Percentiles rank a stretch among this genome's conserved stretches.
phyloP scores from a whole-genome alignment of 2,888 invertebrate genomes.

The Stenolophus ochropezus region DNA sequence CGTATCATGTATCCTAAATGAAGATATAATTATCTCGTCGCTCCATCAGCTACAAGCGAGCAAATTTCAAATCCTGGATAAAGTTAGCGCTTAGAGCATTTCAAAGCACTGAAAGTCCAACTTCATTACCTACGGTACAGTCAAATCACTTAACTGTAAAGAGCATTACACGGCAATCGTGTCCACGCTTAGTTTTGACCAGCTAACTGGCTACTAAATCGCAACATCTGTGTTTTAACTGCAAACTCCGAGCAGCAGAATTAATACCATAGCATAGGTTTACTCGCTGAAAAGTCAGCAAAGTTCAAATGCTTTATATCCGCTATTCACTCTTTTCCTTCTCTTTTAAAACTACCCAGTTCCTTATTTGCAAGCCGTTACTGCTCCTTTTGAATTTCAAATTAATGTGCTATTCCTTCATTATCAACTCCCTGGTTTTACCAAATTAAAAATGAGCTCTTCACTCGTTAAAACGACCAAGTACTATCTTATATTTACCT shows the following conservation, averaged over 20 bases:
- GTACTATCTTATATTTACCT: too few relatives aligned
- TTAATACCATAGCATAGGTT: background rate
- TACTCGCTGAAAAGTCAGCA: background rate
- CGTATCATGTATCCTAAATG: background rate
- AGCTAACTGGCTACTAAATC: background rate
- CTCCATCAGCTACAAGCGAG: background rate
- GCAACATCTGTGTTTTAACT: background rate
- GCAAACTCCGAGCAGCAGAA: background rate
- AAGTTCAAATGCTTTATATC: background rate
- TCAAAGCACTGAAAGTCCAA: conserved; percentile 18
- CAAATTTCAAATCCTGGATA: background rate
- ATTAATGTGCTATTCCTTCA: too few relatives aligned
- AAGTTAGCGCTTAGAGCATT: background rate
- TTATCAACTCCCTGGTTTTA: too few relatives aligned
- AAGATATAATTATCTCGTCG: conserved; percentile 2
- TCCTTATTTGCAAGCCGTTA: too few relatives aligned
- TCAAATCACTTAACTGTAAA: conserved; percentile 32
- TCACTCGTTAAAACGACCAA: too few relatives aligned
- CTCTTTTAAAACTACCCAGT: too few relatives aligned
- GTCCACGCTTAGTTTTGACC: conserved; percentile 17
- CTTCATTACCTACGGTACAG: background rate
- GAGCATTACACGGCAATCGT: conserved; percentile 28
- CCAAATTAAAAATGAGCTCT: too few relatives aligned
- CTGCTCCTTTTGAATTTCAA: too few relatives aligned
- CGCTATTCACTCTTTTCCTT: too few relatives aligned